Conservation (phyloP, 30 jellyfish, hydroid and myxozoan species). For the Aurelia aurita complex sp. Pacific region DNA sequence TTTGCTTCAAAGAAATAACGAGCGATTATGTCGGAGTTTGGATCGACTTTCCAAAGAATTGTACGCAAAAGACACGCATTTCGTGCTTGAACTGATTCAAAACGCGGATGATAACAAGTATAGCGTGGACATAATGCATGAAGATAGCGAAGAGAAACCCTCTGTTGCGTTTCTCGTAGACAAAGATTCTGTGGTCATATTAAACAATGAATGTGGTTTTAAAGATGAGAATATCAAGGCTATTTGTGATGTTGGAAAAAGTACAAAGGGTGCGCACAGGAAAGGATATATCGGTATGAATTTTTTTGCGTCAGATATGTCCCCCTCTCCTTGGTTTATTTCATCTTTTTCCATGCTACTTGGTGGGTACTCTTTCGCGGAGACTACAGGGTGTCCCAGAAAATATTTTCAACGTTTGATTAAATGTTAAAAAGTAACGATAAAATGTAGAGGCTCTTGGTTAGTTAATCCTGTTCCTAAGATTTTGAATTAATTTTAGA, state of each 20-base stretch:
- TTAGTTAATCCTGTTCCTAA: no score
- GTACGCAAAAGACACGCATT: conserved; percentile 91
- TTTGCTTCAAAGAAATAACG: conserved; percentile 59
- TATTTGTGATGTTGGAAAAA: conserved; percentile 89
- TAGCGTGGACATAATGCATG: conserved; percentile 43
- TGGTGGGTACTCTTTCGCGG: no score
- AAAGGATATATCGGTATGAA: conserved; percentile 91
- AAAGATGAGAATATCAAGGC: conserved; percentile 70
- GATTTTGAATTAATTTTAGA: no score
- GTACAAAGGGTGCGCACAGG: conserved; percentile 91
- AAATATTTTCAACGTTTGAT: no score
- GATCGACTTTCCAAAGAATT: conserved; percentile 83
- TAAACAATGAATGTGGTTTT: conserved; percentile 89
- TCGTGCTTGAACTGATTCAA: conserved; percentile 89
- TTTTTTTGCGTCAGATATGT: neutral
- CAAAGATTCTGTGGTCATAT: conserved; percentile 36
- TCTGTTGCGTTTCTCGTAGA: conserved; percentile 85
- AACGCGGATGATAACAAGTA: conserved; percentile 91
- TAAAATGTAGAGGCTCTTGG: no score
- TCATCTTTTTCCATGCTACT: neutral
- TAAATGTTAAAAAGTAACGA: no score
- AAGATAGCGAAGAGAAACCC: conserved; percentile 68
- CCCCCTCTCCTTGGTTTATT: neutral
- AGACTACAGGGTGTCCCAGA: no score
- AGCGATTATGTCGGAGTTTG: conserved; percentile 78